A percentile compares a stretch with the other conserved stretches of the same genome.
Conservation (phyloP, 1,140 invertebrate species). For the Hestina assimilis region DNA sequence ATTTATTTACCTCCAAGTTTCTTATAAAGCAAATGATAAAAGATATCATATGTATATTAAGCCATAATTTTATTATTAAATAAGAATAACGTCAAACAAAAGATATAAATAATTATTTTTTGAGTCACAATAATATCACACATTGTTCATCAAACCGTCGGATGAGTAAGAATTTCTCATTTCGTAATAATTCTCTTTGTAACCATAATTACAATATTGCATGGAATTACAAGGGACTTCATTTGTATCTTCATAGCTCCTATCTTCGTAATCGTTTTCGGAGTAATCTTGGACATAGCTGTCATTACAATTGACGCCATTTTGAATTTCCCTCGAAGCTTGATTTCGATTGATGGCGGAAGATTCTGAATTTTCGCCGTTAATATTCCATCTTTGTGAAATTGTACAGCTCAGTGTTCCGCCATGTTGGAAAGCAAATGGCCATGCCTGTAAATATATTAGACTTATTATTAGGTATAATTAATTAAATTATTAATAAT, state of each 20-base stretch:
- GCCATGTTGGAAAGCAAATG: conserved; percentile 69
- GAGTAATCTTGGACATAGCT: conserved; percentile 53
- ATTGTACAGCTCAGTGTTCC: conserved; percentile 59
- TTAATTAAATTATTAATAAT: too few species aligned
- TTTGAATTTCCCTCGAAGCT: conserved; percentile 35
- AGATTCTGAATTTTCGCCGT: conserved; percentile 36
- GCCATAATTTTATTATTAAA: background rate
- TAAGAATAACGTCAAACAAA: background rate
- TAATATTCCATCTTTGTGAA: conserved; percentile 63
- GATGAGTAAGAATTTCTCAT: conserved; percentile 56
- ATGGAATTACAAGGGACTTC: conserved; percentile 34
- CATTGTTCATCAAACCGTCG: conserved; percentile 55
- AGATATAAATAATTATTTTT: conserved; percentile 7
- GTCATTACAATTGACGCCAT: conserved; percentile 39
- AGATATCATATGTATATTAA: too few species aligned
- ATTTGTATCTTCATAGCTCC: conserved; percentile 54
- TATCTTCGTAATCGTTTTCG: conserved; percentile 66
- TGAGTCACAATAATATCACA: conserved; percentile 32
- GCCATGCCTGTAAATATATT: conserved; percentile 64
- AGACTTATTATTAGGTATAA: too few species aligned
- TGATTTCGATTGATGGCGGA: conserved; percentile 22
- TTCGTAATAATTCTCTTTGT: conserved; percentile 65
- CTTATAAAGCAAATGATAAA: too few species aligned
- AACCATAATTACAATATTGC: conserved; percentile 64
- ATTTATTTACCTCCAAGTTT: too few species aligned